Base-by-base conservation (phyloP, 2,888 invertebrate genomes). In the Cyclophora punctaria region DNA sequence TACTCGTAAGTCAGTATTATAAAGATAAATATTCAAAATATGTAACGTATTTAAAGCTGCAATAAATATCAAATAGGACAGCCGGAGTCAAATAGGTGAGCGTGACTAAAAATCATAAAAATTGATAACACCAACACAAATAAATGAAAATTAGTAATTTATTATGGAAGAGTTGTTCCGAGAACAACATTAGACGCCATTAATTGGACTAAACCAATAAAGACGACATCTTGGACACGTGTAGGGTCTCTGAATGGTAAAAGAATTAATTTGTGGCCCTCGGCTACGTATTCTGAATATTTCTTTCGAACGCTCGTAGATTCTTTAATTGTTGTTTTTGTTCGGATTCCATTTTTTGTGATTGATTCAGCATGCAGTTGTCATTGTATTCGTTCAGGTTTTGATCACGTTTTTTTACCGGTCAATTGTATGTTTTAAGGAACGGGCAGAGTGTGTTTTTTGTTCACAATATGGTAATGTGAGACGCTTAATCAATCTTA, bases 311-410 rank as follows among this genome's bases (percentile, higher is more conserved):
- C 74, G 67, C 72, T 75, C 78, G 53, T 66, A 59, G 67, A 63
- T 72, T 75, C 70, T 84, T 87, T 88, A 88, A 88, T 88, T 88
- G 86, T 87, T 80, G 86, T 87, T 87, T 87, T 88, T 88, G 80
- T 84, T 75, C 80, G 83, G 74, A 85, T 86, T 84, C 85, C 80
- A 76, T 85, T 87, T 87, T 88, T 87, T 87, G 83, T 86, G 83
- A 85, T 84, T 83, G 86, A 87, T 84, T 83, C 84, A 81, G 78
- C 82, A 77, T 81, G 82, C 86, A 85, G 87, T 87, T 85, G 85
- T 87, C 85, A 85, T 88, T 87, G 87, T 88, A 76, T 81, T 77
- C 83, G 81, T 78, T 81, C 79, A 71, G 79, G 84, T 76, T 80
- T 73, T 76, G 83, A 82, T 82, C 81, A 78, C 73, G 76, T 81